Evolutionary conservation across 2,797 vertebrate genomes (phyloP), one percentile per base, ranked within the genome.

Genomic region (Paramormyrops hopkinsi): DNA sequence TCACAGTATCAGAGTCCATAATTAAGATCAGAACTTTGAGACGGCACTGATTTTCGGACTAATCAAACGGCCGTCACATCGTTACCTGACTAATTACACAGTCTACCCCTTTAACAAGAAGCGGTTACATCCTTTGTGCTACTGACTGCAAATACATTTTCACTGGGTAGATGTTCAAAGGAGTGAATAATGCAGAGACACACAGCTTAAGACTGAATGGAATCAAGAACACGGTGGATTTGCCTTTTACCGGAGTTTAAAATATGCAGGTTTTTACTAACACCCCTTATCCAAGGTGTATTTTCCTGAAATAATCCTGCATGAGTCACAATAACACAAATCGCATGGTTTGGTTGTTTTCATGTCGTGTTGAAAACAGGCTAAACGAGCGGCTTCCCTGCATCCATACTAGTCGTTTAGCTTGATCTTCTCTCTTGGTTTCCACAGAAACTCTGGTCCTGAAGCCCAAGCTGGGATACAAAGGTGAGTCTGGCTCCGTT

Each of bases 401-500:
- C 33, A 5, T 41, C 19, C 12, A 3, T 6, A 2, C 33, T 37
- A 2, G 14, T 37, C 0, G 2, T 41, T 19, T 41, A 76, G 14
- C 22, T 48, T 50, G 41, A 41, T 83, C 37, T 46, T 19, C 12
- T 53, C 50, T 17, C 46, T 44, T 19, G 5, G 29, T 50, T 25
- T 33, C 11, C 19, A 44, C 86, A 95, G 95, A 94, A 94, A 93
- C 92, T 95, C 95, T 96, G 96, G 96, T 95, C 95, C 96, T 95
- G 89, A 90, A 92, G 89, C 94, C 94, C 92, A 95, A 94, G 92
- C 92, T 92, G 90, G 94, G 93, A 94, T 94, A 95, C 92, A 65
- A 94, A 96, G 96, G 96, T 96, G 94, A 88, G 89, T 53, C 14
- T 6, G 41, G 44, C 22, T 73, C 29, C 12, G 6, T 33, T 25